Base-by-base conservation (phyloP, 1,140 invertebrate species). In the Gyrodactylus bullatarudis region DNA sequence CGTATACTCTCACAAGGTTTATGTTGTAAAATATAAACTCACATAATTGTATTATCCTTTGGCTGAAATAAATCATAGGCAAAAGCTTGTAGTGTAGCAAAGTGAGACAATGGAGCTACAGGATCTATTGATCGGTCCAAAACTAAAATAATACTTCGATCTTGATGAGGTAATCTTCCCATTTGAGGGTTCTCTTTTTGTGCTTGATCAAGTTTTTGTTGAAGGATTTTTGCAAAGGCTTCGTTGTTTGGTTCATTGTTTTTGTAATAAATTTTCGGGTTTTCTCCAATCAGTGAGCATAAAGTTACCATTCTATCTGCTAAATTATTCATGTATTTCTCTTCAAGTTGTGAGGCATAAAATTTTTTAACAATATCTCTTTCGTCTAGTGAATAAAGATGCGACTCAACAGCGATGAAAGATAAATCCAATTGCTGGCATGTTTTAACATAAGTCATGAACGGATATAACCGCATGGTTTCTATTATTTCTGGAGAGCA, bases 61-160 rank as follows among this genome's bases (percentile, higher is more conserved):
- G 20, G 21, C 1, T 71, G 20, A 21, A 71, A 25, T 25, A 26
- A 25, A 26, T 71, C 70, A 71, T 71, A 71, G 20, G 70, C 70
- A 8, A 71, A 71, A 25, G 21, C 21, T 24, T 71, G 70, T 26
- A 71, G 24, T 20, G 21, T 21, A 16, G 24, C 21, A 26, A 23
- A 21, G 24, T 71, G 70, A 8, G 24, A 25, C 24, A 71, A 1
- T 1, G 70, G 70, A 24, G 70, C 24, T 16, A 71, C 20, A 24
- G 70, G 70, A 71, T 71, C 70, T 23, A 71, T 25, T 25, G 70
- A 25, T 1, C 70, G 70, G n/a, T 71, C 70, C 24, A 71, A 26
- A 20, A 71, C 24, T 24, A 71, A 26, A 1, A 71, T n/a, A 1
- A 71, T 23, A 71, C 70, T 71, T 25, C 70, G 21, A 26, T 71